Percentiles rank a stretch among this genome's conserved stretches.
Conservation (phyloP, 2,888 invertebrate genomes). For the Herminia tarsipennalis region DNA sequence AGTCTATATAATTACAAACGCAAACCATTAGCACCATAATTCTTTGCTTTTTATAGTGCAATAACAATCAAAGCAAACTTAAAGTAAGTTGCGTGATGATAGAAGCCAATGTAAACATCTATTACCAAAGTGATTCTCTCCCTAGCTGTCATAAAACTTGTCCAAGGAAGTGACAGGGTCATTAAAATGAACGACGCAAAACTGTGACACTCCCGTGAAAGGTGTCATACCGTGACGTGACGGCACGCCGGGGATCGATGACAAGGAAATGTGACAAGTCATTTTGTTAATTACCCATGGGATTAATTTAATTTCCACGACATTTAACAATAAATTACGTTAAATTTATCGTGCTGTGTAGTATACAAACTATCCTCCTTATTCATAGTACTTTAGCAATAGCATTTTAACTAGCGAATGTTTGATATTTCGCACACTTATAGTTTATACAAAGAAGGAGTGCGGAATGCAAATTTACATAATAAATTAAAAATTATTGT, state of each 20-base stretch:
- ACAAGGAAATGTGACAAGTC: conserved; percentile 52
- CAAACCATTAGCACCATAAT: neutral
- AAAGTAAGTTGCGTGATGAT: conserved; percentile 1
- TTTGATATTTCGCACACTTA: too few species aligned
- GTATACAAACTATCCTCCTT: too few species aligned
- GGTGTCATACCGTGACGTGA: conserved; percentile 48
- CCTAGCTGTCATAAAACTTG: conserved; percentile 42
- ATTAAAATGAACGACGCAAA: conserved; percentile 54
- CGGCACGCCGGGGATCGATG: conserved; percentile 53
- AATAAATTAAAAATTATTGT: too few species aligned
- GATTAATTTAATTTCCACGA: conserved; percentile 44
- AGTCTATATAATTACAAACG: too few species aligned
- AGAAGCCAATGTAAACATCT: conserved; percentile 42
- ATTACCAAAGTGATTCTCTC: conserved; percentile 46
- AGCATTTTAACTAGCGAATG: too few species aligned
- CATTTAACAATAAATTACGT: conserved; percentile 8
- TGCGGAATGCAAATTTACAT: too few species aligned
- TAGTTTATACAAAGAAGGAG: too few species aligned
- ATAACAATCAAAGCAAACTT: conserved; percentile 7
- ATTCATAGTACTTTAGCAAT: too few species aligned
- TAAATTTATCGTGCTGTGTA: neutral
- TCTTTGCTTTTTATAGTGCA: neutral
- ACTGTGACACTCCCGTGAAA: conserved; percentile 57
- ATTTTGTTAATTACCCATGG: conserved; percentile 61
- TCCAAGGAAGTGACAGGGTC: conserved; percentile 53